These are phyloP conservation scores for Cryptotis parvus DNA, from an alignment of 2,113 vertebrate genomes.

Conservation along the genomic window DNA sequence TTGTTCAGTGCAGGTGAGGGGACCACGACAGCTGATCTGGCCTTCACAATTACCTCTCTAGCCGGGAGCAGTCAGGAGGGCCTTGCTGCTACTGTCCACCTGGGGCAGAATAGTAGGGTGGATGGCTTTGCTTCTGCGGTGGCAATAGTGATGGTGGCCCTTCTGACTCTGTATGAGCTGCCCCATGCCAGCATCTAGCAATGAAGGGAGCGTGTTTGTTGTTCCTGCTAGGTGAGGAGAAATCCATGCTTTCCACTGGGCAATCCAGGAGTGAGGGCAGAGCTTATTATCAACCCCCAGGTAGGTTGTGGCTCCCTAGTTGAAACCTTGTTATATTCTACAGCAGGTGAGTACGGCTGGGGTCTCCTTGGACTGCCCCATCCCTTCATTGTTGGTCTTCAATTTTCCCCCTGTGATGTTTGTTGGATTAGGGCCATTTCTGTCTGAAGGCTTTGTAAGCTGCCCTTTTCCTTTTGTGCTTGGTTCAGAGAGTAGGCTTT, in stretches of 20 bases:
- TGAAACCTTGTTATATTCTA: too few species aligned
- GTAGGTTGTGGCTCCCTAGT: background rate
- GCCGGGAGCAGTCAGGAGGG: background rate
- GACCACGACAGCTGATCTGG: background rate
- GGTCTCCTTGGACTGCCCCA: background rate
- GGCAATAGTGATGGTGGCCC: background rate
- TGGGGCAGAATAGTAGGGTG: background rate
- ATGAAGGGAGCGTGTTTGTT: background rate
- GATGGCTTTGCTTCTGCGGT: background rate
- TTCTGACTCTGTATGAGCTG: background rate
- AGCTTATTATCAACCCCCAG: background rate
- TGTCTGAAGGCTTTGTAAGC: background rate
- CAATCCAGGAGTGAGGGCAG: background rate
- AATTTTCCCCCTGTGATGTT: background rate
- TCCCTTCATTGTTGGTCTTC: background rate
- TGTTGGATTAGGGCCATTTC: background rate
- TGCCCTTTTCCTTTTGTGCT: background rate
- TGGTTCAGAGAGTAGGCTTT: background rate
- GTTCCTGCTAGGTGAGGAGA: rapidly evolving
- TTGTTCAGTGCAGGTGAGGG: background rate
- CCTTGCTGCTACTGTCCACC: background rate
- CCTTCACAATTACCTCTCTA: background rate
- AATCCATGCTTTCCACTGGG: background rate
- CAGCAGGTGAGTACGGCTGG: background rate
- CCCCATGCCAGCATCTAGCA: background rate